phyloP scores from a whole-genome alignment of 2,113 vertebrate genomes.

The Hippocampus guttulatus region DNA sequence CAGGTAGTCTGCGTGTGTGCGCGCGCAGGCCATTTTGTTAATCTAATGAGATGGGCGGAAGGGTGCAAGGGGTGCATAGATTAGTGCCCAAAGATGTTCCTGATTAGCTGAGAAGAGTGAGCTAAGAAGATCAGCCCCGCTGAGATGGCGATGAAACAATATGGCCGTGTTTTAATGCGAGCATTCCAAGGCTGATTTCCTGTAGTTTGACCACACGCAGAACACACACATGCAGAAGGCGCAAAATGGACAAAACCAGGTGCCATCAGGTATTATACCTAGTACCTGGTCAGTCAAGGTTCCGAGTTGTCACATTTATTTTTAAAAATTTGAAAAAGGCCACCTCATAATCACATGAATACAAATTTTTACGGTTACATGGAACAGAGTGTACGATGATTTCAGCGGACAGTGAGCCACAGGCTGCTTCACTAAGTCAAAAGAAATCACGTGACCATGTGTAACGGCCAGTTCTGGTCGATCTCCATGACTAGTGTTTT shows the following conservation, averaged over 20 bases:
- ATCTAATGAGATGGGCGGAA: conserved; percentile 68
- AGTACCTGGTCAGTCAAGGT: not conserved
- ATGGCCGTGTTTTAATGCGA: conserved; percentile 58
- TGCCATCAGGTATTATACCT: not conserved
- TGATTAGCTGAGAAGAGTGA: conserved; percentile 74
- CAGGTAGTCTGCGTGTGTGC: conserved; percentile 21
- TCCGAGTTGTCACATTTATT: too few species aligned
- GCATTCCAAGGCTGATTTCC: conserved; percentile 60
- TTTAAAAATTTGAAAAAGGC: too few species aligned
- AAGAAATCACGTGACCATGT: too few species aligned
- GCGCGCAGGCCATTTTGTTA: conserved; percentile 64
- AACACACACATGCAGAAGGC: not conserved
- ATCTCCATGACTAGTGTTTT: too few species aligned
- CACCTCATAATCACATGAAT: too few species aligned
- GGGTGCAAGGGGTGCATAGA: conserved; percentile 55
- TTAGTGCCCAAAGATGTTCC: conserved; percentile 62
- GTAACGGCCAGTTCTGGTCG: too few species aligned
- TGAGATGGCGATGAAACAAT: conserved; percentile 62
- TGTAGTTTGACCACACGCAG: conserved; percentile 25
- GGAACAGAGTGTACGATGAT: too few species aligned
- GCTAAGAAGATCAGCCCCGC: conserved; percentile 66
- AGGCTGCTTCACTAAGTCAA: too few species aligned
- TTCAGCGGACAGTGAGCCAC: too few species aligned
- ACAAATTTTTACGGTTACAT: too few species aligned
- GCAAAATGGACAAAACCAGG: not conserved